Conservation (phyloP, 2,113 vertebrate species). For the Onychostruthus taczanowskii region DNA sequence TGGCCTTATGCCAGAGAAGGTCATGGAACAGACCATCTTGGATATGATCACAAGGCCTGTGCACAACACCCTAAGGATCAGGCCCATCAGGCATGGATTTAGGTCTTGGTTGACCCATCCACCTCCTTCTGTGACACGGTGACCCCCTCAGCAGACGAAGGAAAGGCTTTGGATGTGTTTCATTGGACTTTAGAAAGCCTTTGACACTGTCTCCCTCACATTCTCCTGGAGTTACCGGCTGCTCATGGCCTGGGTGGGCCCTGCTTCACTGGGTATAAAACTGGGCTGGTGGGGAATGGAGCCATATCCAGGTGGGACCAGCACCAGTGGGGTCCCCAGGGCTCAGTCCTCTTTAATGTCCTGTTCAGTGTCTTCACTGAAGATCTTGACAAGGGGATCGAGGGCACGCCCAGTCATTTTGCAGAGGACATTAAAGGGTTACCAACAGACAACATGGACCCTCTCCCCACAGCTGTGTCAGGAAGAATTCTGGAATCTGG, state of each 20-base stretch:
- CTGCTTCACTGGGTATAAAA: background rate
- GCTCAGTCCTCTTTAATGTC: background rate
- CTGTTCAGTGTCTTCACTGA: background rate
- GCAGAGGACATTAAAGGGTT: background rate
- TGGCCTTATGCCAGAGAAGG: background rate
- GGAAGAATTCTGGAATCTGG: background rate
- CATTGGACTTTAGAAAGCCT: background rate
- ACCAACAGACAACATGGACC: background rate
- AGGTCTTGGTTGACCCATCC: background rate
- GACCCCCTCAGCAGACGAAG: too few relatives aligned
- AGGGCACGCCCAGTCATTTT: background rate
- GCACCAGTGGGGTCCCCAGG: background rate
- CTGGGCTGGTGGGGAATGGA: background rate
- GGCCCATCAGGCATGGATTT: background rate
- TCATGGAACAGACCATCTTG: background rate
- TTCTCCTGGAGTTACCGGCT: background rate
- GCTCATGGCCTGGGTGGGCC: background rate
- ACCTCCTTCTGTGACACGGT: background rate
- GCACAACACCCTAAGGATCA: background rate
- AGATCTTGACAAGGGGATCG: background rate
- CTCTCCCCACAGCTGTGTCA: background rate
- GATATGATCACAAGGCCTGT: too few relatives aligned
- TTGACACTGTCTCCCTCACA: background rate
- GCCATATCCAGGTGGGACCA: background rate
- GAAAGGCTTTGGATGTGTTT: background rate